These are phyloP conservation scores for Drosophila borealis DNA, from an alignment of 2,888 invertebrate genomes.

Conservation along the genomic window DNA sequence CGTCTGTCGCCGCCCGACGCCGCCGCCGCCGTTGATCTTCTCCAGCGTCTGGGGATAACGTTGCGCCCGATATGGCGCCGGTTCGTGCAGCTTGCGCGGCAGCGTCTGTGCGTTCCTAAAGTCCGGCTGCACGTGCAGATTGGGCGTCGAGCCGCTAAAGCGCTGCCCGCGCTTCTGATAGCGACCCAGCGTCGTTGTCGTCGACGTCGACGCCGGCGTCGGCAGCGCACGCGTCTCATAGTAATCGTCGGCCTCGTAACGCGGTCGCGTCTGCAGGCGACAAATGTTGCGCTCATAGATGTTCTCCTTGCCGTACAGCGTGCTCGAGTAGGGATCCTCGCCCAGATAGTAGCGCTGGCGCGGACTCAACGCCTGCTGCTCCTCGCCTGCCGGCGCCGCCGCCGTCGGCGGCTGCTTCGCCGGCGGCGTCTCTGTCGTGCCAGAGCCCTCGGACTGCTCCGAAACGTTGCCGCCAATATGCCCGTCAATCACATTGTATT, in stretches of 20 bases:
- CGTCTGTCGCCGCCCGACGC: not conserved
- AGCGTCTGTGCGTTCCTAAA: constrained; percentile 90
- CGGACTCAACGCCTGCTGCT: constrained; percentile 85
- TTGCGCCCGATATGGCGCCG: constrained; percentile 31
- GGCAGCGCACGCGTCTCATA: constrained; percentile 52
- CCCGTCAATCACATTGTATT: constrained; percentile 85
- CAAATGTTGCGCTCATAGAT: constrained; percentile 89
- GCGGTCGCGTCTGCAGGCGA: constrained; percentile 20
- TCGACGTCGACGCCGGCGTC: constrained; percentile 11
- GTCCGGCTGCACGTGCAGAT: constrained; percentile 82
- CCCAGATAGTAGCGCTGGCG: constrained; percentile 93
- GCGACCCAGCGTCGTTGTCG: constrained; percentile 90
- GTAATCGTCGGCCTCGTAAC: constrained; percentile 60
- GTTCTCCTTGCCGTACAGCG: constrained; percentile 93
- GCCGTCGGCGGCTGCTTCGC: constrained; percentile 45
- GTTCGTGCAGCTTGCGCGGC: constrained; percentile 87
- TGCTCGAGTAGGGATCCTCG: constrained; percentile 93
- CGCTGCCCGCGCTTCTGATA: constrained; percentile 93
- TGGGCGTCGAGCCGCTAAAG: constrained; percentile 87
- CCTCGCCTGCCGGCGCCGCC: constrained; percentile 8
- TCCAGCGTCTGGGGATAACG: constrained; percentile 35
- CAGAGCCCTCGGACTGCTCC: constrained; percentile 60
- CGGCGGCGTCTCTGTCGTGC: constrained; percentile 38
- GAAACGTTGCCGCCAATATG: constrained; percentile 77
- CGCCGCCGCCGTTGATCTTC: constrained; percentile 2